phyloP scores from a whole-genome alignment of 2,888 invertebrate genomes.

The Matsumyia berberina region DNA sequence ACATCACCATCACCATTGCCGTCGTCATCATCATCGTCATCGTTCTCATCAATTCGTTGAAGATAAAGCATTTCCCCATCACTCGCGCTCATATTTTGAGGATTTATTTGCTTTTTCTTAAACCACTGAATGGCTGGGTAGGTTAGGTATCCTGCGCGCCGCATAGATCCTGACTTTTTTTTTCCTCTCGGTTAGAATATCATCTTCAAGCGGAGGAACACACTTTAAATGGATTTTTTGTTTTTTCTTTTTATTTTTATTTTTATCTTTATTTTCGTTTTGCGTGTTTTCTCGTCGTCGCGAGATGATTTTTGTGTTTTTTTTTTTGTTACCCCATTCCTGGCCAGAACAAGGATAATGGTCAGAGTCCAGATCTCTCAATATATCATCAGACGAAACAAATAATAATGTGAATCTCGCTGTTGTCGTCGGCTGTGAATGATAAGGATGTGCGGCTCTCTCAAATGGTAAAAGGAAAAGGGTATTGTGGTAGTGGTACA shows the following conservation, averaged over 20 bases:
- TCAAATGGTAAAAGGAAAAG: conserved; percentile 37
- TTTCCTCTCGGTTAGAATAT: conserved; percentile 41
- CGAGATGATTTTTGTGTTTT: conserved; percentile 19
- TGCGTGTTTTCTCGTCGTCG: conserved; percentile 60
- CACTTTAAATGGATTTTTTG: conserved; percentile 64
- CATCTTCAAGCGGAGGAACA: conserved; percentile 67
- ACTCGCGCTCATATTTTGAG: conserved; percentile 58
- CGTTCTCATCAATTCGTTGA: conserved; percentile 71
- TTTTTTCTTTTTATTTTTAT: too few relatives aligned
- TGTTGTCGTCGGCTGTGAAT: conserved; percentile 23
- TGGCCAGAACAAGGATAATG: conserved; percentile 53
- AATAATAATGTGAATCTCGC: conserved; percentile 61
- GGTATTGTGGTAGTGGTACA: background rate
- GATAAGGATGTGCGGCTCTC: conserved; percentile 62
- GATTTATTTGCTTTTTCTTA: conserved; percentile 76
- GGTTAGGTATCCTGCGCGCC: conserved; percentile 23
- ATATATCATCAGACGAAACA: conserved; percentile 72
- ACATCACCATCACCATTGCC: conserved; percentile 10
- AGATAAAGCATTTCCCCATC: conserved; percentile 70
- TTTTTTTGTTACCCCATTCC: conserved; percentile 9
- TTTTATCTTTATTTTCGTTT: conserved; percentile 58
- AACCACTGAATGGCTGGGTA: conserved; percentile 34
- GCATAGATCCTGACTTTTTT: conserved; percentile 3
- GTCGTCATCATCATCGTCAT: conserved; percentile 46
- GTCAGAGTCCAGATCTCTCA: conserved; percentile 70